A percentile compares a stretch with the other conserved stretches of the same genome.
Evolutionary conservation across 2,113 vertebrate species (phyloP).

Genomic region (Myrmecophaga tridactyla): DNA sequence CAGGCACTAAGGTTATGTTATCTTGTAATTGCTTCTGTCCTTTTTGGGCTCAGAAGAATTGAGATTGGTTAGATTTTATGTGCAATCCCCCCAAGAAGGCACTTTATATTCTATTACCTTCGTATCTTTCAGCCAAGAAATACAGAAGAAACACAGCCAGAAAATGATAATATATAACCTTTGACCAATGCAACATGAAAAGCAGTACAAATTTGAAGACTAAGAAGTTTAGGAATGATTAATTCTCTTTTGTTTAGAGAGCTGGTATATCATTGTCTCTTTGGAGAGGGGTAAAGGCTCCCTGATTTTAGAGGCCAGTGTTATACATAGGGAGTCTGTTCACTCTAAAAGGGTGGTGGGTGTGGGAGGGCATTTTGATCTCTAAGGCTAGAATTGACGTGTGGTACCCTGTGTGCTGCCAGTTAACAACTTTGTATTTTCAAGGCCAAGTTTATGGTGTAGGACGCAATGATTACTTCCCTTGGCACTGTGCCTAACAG

Average conservation of each 20-base stretch:
- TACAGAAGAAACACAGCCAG: constrained; percentile 39
- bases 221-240: background rate
- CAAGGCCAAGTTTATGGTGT: background rate
- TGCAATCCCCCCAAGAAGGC: background rate
- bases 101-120: background rate
- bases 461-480: background rate
- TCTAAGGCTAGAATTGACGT: background rate
- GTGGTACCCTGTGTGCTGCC: background rate
- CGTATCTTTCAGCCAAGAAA: background rate
- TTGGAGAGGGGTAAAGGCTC: background rate
- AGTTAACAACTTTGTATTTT: constrained; percentile 2
- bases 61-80: constrained; percentile 26
- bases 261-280: background rate
- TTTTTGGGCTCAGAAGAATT: background rate
- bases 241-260: background rate
- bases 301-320: background rate
- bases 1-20: background rate
- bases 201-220: background rate
- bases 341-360: background rate
- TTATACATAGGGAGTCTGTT: background rate
- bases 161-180: background rate
- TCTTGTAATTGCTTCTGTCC: background rate
- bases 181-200: background rate
- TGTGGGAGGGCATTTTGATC: background rate
- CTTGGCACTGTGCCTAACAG: background rate